Base-by-base conservation (phyloP, 2,888 invertebrate species). In the Synergus umbraculus region DNA sequence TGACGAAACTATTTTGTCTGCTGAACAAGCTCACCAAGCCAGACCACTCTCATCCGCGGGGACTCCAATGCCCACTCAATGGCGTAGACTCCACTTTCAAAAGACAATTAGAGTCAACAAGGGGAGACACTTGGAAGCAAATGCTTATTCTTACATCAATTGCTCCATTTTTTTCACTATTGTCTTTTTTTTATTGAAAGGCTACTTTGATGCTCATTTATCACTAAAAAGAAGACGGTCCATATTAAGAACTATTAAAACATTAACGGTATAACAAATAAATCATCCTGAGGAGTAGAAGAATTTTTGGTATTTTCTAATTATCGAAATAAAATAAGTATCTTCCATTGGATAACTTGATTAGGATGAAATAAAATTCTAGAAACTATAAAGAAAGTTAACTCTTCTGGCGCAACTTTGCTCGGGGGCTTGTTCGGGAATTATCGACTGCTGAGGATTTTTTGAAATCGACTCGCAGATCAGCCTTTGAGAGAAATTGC, bases 1-100 rank as follows among this genome's bases (percentile, higher is more conserved):
- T 69, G 49, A 49, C 69, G 69, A 69, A 69, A 69, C 49, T 69
- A 69, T 69, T 69, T 69, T 69, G 69, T 49, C 69, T 29, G 49
- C 69, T 69, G 46, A 73, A 73, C 37, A 73, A 54, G 73, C 49
- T 13, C 46, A 22, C 15, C 12, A 54, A 73, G 37, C 73, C 41
- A 49, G 15, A 29, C 69, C 13, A 49, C 46, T 69, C 29, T 49
- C 46, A 46, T 67, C 46, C 22, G 22, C 44, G 2, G 46, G 22
- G 60, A 22, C 29, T 29, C 60, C 60, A 63, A 63, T 63, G 15
- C 10, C 66, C n/a, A 9, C 18, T 43, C 66, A 66, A n/a, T 43
- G 66, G 43, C 65, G 65, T 65, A 37, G 65, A 43, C 7, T 43
- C 37, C 41, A 37, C 10, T 41, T 65, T n/a, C 18, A 66, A 65